Percentiles rank a stretch among this genome's conserved stretches.
phyloP scores from a whole-genome alignment of 2,113 vertebrate genomes.

The Nyctibius bracteatus region DNA sequence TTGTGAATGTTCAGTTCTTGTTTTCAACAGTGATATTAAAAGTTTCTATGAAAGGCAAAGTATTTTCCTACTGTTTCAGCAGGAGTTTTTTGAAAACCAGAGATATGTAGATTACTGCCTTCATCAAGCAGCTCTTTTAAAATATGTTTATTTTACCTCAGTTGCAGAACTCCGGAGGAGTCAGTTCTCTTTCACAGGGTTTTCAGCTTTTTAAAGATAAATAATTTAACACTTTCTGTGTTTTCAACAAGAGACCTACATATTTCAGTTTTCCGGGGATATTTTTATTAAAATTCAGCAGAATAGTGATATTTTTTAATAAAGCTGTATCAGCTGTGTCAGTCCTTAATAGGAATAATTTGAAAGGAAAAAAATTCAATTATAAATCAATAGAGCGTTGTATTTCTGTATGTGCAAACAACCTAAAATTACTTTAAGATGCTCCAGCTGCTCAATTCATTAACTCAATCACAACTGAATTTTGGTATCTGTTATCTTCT shows the following conservation, averaged over 20 bases:
- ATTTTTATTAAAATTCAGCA: neutral
- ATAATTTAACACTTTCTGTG: neutral
- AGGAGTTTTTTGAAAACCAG: neutral
- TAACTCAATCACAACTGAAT: slow-evolving; percentile 3
- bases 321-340: slow-evolving; percentile 8
- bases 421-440: slow-evolving; percentile 30
- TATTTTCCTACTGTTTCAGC: neutral
- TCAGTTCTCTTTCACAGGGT: neutral
- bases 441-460: slow-evolving; percentile 36
- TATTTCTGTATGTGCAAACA: slow-evolving; percentile 38
- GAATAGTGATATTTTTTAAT: neutral
- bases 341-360: neutral
- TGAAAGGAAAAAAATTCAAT: neutral
- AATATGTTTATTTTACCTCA: neutral
- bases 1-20: neutral
- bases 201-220: neutral
- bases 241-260: neutral
- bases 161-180: neutral
- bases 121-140: neutral
- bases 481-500: neutral
- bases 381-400: slow-evolving; percentile 24
- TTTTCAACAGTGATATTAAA: neutral
- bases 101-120: neutral
- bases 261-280: neutral
- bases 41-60: neutral